Conservation (phyloP, 2,113 vertebrate genomes). For the Osmerus mordax region DNA sequence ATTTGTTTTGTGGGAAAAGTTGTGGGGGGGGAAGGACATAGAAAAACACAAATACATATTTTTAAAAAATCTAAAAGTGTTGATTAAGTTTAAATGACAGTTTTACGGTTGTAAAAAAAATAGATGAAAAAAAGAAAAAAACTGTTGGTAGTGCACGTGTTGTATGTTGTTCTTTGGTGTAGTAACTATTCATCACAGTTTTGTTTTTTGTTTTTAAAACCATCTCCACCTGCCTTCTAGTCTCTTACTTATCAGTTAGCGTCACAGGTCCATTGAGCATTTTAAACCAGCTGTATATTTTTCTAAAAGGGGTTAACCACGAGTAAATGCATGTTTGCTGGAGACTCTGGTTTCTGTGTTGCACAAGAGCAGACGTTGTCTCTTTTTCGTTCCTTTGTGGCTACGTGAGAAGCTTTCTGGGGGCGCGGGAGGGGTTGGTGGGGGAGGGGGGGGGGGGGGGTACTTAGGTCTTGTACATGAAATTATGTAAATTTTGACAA, state of each 20-base stretch:
- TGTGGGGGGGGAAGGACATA: neutral
- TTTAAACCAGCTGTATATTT: slow-evolving; percentile 21
- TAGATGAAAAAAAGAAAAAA: slow-evolving; percentile 52
- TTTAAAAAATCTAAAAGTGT: slow-evolving; percentile 56
- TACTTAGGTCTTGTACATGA: slow-evolving; percentile 40
- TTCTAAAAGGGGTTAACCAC: slow-evolving; percentile 19
- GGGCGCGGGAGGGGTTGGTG: slow-evolving; percentile 15
- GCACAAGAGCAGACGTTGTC: slow-evolving; percentile 14
- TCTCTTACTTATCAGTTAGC: slow-evolving; percentile 69
- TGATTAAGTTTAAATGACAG: slow-evolving; percentile 67
- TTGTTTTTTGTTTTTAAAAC: slow-evolving; percentile 62
- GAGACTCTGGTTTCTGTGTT: slow-evolving; percentile 64
- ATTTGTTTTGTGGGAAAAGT: slow-evolving; percentile 40
- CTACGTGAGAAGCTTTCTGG: slow-evolving; percentile 21
- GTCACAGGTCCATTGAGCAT: too few species aligned
- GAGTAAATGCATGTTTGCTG: slow-evolving; percentile 60
- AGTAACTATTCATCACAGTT: slow-evolving; percentile 77
- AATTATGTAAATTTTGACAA: slow-evolving; percentile 32
- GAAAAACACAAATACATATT: slow-evolving; percentile 58
- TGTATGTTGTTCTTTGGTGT: slow-evolving; percentile 88
- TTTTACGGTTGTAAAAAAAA: slow-evolving; percentile 62
- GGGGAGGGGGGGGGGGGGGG: slow-evolving; percentile 7
- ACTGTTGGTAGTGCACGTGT: slow-evolving; percentile 86
- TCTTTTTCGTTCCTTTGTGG: slow-evolving; percentile 3
- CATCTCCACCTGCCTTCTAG: slow-evolving; percentile 67